phyloP scores from a whole-genome alignment of 2,113 vertebrate species.

The Dinomys branickii region DNA sequence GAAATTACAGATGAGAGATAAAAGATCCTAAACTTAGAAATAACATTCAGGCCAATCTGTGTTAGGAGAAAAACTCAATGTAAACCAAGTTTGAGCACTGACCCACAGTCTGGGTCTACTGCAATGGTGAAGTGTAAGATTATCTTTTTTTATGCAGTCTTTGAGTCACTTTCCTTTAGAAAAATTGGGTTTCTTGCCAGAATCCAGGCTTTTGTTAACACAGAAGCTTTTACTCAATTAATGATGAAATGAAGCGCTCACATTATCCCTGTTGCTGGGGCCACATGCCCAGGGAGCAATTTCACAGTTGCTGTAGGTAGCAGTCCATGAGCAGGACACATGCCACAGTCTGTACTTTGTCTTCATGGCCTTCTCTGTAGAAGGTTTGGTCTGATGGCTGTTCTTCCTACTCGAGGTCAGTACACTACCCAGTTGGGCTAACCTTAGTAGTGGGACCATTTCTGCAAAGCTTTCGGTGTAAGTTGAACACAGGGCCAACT shows the following conservation, averaged over 20 bases:
- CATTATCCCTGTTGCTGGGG: background rate
- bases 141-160: background rate
- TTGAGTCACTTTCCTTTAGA: background rate
- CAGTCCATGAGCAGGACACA: background rate
- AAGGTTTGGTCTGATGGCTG: background rate
- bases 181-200: slow-evolving; percentile 34
- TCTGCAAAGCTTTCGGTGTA: background rate
- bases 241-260: background rate
- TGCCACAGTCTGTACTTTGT: accelerated
- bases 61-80: background rate
- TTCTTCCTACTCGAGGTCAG: background rate
- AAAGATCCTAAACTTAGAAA: background rate
- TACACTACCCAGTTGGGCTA: background rate
- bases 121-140: background rate
- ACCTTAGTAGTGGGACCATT: background rate
- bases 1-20: background rate
- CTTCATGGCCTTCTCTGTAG: background rate
- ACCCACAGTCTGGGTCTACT: background rate
- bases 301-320: background rate
- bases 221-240: background rate
- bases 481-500: background rate
- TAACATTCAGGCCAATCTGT: background rate
- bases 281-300: background rate
- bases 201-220: background rate
- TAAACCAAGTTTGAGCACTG: background rate